Evolutionary conservation across 2,797 vertebrate species (phyloP), one percentile per base, ranked within the genome.

Genomic region (Petrocephalus schoutedeni): DNA sequence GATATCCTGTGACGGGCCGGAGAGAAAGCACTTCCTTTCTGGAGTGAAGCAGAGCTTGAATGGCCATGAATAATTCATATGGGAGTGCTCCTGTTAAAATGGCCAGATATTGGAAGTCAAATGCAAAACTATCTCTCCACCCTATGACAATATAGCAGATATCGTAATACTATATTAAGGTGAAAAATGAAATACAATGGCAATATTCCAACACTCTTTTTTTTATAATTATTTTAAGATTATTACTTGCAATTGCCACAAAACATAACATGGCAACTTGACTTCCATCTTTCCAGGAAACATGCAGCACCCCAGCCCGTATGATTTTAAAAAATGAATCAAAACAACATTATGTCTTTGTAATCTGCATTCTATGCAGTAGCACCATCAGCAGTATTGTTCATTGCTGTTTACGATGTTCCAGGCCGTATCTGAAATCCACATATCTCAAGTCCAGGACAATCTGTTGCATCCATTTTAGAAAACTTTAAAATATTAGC

Each of bases 51-150:
- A 96, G 95, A 97, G 97, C 97, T 98, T 98, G 97, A 98, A 98
- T 98, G 97, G 95, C 96, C 96, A 96, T 99, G 97, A 97, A 99
- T 99, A 98, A 99, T 99, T 97, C 97, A 99, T 96, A 95, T 96
- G 94, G 96, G 49, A 98, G 96, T 98, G 95, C 96, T 96, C 97
- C 97, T 95, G 96, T 97, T 97, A 97, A 98, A 98, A 98, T 97
- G 96, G 97, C 97, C 98, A 96, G 96, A 98, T 98, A 98, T 97
- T 96, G 95, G 96, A 97, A 98, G 96, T 97, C 97, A 98, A 98
- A 96, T 97, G 96, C 95, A 94, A 98, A 96, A 98, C 98, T 97
- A 97, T 97, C 96, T 97, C 97, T 97, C 97, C 94, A 95, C 94
- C 94, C 95, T 97, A 97, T 98, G 96, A 98, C 98, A 97, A 96